Evolutionary conservation across 2,888 invertebrate genomes (phyloP), one percentile per base, ranked within the genome.

Genomic region (Ochlodes sylvanus): DNA sequence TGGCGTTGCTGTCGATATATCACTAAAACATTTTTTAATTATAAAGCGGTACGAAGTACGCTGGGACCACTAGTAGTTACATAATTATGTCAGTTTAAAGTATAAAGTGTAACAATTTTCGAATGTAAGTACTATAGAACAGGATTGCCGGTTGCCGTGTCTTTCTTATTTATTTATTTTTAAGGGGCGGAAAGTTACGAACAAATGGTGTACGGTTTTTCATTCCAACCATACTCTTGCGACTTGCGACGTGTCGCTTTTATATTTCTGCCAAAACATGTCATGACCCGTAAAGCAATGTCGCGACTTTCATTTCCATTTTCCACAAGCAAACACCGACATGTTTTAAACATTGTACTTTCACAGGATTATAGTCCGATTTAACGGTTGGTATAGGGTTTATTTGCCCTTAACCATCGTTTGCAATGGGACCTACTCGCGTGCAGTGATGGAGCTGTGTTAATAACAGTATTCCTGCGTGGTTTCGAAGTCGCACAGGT

Each of bases 221-320:
- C 2, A 57, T 19, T 12, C 19, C 14, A 42, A n/a, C 42, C 5
- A 58, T 17, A 17, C 21, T 58, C 12, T 42, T 21, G 41, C 57
- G 7, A 38, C 12, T 42, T 21, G 41, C 57, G 7, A 38, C 12
- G 7, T 34, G 17, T 38, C 38, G 52, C 47, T 64, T 64, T 64
- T 47, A 64, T 64, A 57, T 64, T 64, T 44, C 47, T 58, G 58
- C 58, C 57, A 38, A 65, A 65, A 58, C 65, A 58, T 52, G 10
- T 58, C 65, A 41, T 41, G 50, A 17, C 58, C 21, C 6, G 50
- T 52, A 52, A 38, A 52, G 41, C 52, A 50, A 65, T 52, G 58
- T 58, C 52, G 27, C 44, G 64, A 58, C 58, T 58, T 65, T 65
- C 58, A 27, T 41, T 58, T 65, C 65, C 15, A 58, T 42, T 58